Conservation (phyloP, 2,888 invertebrate genomes). For the Mesodorylaimus sp. region DNA sequence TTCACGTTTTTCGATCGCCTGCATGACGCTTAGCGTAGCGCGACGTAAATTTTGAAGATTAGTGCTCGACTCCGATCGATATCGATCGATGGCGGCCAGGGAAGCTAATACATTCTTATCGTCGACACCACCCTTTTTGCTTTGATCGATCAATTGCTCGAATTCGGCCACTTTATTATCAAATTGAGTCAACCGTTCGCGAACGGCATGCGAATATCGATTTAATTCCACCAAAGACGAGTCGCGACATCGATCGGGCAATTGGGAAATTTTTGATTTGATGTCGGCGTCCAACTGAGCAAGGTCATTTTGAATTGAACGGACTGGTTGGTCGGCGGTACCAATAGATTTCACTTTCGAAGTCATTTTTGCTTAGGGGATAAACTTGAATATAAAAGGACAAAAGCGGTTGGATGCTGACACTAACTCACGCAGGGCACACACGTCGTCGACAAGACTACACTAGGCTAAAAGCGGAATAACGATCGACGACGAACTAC, state of each 20-base stretch:
- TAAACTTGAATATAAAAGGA: background rate
- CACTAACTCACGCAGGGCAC: no score
- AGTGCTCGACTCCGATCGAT: background rate
- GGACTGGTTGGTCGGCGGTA: background rate
- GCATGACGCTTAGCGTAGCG: background rate
- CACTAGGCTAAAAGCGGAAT: no score
- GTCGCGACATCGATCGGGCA: background rate
- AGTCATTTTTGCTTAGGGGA: no score
- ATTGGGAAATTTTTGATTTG: constrained; percentile 11
- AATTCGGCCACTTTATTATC: constrained; percentile 2
- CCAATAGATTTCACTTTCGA: no score
- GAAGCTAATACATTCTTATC: no score
- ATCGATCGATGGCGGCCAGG: background rate
- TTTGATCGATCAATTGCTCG: no score
- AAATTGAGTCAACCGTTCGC: background rate
- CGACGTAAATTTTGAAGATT: constrained; percentile 1
- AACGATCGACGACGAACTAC: background rate
- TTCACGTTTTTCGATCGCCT: no score
- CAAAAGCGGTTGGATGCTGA: no score
- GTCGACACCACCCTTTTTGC: no score
- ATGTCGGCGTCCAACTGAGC: constrained; percentile 13
- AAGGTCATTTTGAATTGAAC: constrained; percentile 10
- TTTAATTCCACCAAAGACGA: background rate
- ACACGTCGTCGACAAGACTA: no score
- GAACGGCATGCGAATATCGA: background rate